Conservation (phyloP, 2,113 vertebrate genomes). For the Colossoma macropomum region DNA sequence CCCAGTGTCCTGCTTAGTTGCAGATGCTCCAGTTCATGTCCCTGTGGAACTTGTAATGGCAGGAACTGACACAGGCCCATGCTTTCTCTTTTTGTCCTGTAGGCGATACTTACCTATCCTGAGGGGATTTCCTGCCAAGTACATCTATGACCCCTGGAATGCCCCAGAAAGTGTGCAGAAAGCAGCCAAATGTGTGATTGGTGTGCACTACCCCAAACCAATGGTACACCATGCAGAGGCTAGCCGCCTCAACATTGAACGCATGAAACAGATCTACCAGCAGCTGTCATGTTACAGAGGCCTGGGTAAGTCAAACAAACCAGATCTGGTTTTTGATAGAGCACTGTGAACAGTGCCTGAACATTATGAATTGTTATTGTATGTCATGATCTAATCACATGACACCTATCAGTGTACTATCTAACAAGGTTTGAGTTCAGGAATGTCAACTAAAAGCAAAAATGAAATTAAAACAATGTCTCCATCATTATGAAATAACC, state of each 20-base stretch:
- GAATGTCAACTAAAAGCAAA: no score
- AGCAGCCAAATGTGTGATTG: constrained; percentile 92
- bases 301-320: constrained; percentile 77
- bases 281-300: constrained; percentile 95
- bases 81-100: not conserved
- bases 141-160: constrained; percentile 98
- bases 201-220: constrained; percentile 93
- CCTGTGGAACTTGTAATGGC: not conserved
- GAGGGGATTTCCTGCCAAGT: constrained; percentile 95
- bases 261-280: constrained; percentile 98
- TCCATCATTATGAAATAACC: not conserved
- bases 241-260: constrained; percentile 94
- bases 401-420: not conserved
- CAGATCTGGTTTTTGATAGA: no score
- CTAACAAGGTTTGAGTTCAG: no score
- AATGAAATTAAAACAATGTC: not conserved
- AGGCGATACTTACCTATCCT: constrained; percentile 94
- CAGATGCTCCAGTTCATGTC: no score
- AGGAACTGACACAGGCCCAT: not conserved
- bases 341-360: not conserved
- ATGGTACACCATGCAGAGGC: constrained; percentile 96
- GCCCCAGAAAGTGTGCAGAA: constrained; percentile 94
- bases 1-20: no score
- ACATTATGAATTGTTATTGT: no score
- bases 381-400: not conserved